These are phyloP conservation scores for Drosophila kambysellisi DNA, from an alignment of 2,888 invertebrate genomes.

Conservation along the genomic window DNA sequence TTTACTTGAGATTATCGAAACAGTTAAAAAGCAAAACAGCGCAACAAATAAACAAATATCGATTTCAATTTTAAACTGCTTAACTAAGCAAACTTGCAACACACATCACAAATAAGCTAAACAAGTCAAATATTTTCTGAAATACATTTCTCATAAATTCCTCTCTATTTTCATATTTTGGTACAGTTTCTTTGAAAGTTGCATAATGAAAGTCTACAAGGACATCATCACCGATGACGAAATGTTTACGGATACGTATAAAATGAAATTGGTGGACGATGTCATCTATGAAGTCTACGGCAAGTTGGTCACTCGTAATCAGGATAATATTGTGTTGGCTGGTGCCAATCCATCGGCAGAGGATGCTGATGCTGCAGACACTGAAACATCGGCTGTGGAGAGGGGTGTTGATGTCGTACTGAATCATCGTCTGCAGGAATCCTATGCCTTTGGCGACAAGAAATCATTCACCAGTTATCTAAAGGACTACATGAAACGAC, in stretches of 20 bases:
- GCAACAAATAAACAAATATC: background rate
- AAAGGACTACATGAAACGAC: conserved; percentile 98
- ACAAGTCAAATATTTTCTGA: no score
- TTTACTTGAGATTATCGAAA: background rate
- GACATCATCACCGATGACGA: conserved; percentile 98
- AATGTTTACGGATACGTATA: conserved; percentile 98
- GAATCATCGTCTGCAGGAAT: conserved; percentile 95
- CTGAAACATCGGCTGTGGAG: conserved; percentile 89
- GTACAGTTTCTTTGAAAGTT: background rate
- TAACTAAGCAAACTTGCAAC: background rate
- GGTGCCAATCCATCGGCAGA: conserved; percentile 98
- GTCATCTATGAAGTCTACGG: conserved; percentile 97
- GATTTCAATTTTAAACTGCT: background rate
- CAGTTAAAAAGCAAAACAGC: background rate
- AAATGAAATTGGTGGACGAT: conserved; percentile 95
- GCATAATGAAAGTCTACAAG: conserved; percentile 96
- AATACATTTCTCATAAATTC: background rate
- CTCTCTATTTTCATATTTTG: background rate
- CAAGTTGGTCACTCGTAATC: conserved; percentile 90
- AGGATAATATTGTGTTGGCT: conserved; percentile 90
- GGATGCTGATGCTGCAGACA: conserved; percentile 93
- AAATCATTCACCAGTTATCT: conserved; percentile 96
- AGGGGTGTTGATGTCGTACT: conserved; percentile 96
- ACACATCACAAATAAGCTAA: background rate
- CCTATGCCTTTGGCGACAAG: conserved; percentile 94